These are phyloP conservation scores for Mus spicilegus DNA, from an alignment of 2,113 vertebrate species.

Conservation along the genomic window DNA sequence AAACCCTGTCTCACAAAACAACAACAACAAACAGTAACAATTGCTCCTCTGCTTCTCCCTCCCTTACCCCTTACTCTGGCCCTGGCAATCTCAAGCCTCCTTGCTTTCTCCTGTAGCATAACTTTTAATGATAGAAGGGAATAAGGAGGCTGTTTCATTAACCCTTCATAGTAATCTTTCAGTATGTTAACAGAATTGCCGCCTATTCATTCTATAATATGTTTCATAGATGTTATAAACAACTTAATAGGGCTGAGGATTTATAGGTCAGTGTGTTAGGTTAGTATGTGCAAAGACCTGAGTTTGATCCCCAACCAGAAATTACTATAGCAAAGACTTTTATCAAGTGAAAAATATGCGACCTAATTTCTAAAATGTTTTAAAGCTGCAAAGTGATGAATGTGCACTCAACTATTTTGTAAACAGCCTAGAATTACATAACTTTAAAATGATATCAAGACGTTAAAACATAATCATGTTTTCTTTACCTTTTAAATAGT, in stretches of 20 bases:
- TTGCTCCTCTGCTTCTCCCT: not conserved
- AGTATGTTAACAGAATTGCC: not conserved
- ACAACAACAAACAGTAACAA: not conserved
- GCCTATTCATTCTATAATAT: not conserved
- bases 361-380: not conserved
- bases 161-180: not conserved
- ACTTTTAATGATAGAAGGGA: not conserved
- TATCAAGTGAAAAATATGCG: not conserved
- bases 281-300: not conserved
- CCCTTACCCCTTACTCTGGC: no score
- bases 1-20: not conserved
- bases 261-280: not conserved
- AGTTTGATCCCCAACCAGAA: not conserved
- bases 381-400: not conserved
- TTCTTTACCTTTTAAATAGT: conserved; percentile 26
- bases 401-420: not conserved
- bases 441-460: not conserved
- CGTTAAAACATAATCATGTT: not conserved
- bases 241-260: not conserved
- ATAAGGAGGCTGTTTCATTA: not conserved
- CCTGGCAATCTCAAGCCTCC: not conserved
- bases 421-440: not conserved
- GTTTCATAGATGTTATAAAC: conserved; percentile 5
- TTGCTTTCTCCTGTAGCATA: not conserved
- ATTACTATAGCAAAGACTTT: not conserved